Percentiles rank a stretch among this genome's conserved stretches.
Conservation (phyloP, 1,140 invertebrate species). For the Trachelipus rathkii region DNA sequence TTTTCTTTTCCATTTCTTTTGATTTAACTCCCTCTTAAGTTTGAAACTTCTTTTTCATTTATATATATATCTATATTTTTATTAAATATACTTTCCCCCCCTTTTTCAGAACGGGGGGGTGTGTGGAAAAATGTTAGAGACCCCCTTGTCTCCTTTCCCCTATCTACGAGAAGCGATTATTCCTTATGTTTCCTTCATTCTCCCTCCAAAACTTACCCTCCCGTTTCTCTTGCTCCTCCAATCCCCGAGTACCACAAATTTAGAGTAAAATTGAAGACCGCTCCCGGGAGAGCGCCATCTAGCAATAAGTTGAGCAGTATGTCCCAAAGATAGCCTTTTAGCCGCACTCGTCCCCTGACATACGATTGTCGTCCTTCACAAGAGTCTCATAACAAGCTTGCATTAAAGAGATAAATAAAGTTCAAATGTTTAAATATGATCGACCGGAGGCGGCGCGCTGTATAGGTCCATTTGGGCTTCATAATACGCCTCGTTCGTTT, state of each 20-base stretch:
- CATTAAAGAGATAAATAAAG: conserved; percentile 1
- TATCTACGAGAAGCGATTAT: neutral
- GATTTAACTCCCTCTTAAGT: neutral
- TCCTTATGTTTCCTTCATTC: neutral
- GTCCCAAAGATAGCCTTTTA: conserved; percentile 20
- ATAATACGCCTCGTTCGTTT: neutral
- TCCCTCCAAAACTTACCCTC: neutral
- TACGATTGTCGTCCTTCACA: neutral
- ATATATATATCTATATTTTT: neutral
- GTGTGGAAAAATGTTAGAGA: neutral
- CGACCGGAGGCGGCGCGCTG: neutral
- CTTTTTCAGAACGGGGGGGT: too few relatives aligned
- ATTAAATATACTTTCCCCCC: neutral
- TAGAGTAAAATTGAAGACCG: conserved; percentile 30
- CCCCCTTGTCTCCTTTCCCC: neutral
- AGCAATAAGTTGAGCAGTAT: conserved; percentile 43
- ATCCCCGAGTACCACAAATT: neutral
- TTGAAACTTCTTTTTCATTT: neutral
- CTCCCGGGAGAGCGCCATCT: conserved; percentile 28
- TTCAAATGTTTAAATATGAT: conserved; percentile 1
- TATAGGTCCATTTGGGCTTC: neutral
- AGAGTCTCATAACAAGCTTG: neutral
- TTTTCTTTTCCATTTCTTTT: neutral
- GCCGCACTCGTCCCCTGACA: neutral
- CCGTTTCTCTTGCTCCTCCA: neutral